These are phyloP conservation scores for Troilus luridus DNA, from an alignment of 2,888 invertebrate genomes.

Conservation along the genomic window DNA sequence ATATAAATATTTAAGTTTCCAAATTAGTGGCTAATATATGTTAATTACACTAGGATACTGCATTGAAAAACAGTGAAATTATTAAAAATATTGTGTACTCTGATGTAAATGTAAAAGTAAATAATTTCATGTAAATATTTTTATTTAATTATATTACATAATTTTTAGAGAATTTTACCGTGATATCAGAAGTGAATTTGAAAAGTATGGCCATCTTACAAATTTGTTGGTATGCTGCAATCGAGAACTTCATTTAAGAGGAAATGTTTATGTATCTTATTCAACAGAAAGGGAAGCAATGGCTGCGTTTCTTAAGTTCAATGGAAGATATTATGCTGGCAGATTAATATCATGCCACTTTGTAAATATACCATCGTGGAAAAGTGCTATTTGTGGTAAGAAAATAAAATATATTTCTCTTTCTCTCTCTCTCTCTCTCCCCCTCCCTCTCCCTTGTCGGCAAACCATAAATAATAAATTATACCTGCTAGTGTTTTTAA, in stretches of 20 bases:
- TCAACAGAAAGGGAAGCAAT: constrained; percentile 77
- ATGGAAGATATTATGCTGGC: constrained; percentile 91
- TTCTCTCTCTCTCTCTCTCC: too few relatives aligned
- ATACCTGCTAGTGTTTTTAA: too few relatives aligned
- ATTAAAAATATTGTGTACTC: too few relatives aligned
- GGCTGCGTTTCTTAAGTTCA: constrained; percentile 81
- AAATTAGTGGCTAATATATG: too few relatives aligned
- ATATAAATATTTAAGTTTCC: too few relatives aligned
- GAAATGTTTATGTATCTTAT: constrained; percentile 92
- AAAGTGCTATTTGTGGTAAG: constrained; percentile 89
- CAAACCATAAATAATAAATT: too few relatives aligned
- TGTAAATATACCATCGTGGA: constrained; percentile 84
- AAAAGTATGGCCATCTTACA: constrained; percentile 77
- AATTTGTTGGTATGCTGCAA: constrained; percentile 88
- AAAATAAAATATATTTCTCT: constrained; percentile 64
- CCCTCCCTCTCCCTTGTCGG: too few relatives aligned
- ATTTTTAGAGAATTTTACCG: constrained; percentile 71
- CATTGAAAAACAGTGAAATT: too few relatives aligned
- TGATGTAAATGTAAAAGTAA: too few relatives aligned
- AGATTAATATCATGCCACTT: constrained; percentile 87
- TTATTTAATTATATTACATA: background rate
- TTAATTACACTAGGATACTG: too few relatives aligned
- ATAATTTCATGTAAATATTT: background rate
- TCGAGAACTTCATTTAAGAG: constrained; percentile 86
- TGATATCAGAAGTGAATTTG: constrained; percentile 88